Evolutionary conservation across 92 coral and sea anemone species (phyloP), one percentile per base, ranked within the genome.

Genomic region (Nematostella vectensis): DNA sequence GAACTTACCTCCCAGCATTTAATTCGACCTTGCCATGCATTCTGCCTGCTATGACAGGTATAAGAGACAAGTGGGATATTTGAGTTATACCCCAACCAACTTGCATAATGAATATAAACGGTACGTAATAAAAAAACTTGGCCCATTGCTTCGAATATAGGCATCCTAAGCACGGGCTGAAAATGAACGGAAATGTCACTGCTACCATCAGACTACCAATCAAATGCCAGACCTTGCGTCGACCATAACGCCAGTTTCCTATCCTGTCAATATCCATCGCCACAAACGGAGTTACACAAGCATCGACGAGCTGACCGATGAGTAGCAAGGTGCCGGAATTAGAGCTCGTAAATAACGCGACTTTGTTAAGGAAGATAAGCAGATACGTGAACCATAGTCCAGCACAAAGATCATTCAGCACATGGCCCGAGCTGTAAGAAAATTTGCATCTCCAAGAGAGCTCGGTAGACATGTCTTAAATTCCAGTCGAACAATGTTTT

Each of bases 41-140:
- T 24, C 29, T 37, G 19, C 30, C 45, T 3, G 72, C 72, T 8
- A 66, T 27, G 55, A 54, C 72, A 2, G 72, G 72, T 11, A 66
- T 66, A 0, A 66, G 56, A 4, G 72, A 66, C 4, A 66, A 43
- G 55, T 66, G 72, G 4, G 72, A 50, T 22, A 66, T 66, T 47
- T 66, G 72, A 8, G 33, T 56, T 29, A 59, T 53, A 1, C 72
- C 72, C 72, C 72, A 66, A n/a, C 72, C 63, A 15, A 54, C 37
- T 51, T 66, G 72, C 1, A 66, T 29, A 29, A 66, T 25, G 30
- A 66, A 66, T 28, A 66, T 55, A 21, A 66, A 66, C 24, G 72
- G 72, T 23, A 66, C 63, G 33, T 66, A 66, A 51, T 66, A 66
- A 56, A 66, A 54, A 27, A 66, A 44, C 63, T 49, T 66, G 13